Conservation (phyloP, 1,140 invertebrate species). For the Brachionus paranguensis region DNA sequence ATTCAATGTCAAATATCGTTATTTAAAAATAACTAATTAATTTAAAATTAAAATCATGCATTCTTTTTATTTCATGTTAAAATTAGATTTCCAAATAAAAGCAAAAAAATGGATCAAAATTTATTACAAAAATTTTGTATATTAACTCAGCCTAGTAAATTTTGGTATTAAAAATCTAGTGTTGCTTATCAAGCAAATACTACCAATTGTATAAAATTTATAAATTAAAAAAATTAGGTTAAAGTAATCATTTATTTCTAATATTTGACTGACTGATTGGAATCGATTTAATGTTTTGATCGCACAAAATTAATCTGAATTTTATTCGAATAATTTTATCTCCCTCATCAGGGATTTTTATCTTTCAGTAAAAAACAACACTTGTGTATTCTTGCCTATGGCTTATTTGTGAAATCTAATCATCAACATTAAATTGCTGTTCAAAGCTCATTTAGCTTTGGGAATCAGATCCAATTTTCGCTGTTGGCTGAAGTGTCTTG, state of each 20-base stretch:
- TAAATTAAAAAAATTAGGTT: background rate
- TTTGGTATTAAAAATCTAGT: too few species aligned
- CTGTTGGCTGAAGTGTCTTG: background rate
- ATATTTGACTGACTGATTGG: background rate
- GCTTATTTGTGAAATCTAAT: background rate
- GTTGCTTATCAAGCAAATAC: too few species aligned
- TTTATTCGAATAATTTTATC: background rate
- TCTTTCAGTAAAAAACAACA: background rate
- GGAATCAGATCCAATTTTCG: background rate
- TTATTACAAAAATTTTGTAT: too few species aligned
- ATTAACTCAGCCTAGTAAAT: too few species aligned
- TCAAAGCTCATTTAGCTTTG: background rate
- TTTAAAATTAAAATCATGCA: too few species aligned
- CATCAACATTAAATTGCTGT: background rate
- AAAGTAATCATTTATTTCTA: background rate
- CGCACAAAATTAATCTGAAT: background rate
- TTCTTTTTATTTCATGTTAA: too few species aligned
- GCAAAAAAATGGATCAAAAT: too few species aligned
- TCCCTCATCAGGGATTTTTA: background rate
- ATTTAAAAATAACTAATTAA: too few species aligned
- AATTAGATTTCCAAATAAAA: too few species aligned
- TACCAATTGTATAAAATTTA: background rate
- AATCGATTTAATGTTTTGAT: background rate
- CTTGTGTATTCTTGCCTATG: background rate
- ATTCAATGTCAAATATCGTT: too few species aligned